Conservation (phyloP, 2,113 vertebrate genomes). For the Puntigrus tetrazona region DNA sequence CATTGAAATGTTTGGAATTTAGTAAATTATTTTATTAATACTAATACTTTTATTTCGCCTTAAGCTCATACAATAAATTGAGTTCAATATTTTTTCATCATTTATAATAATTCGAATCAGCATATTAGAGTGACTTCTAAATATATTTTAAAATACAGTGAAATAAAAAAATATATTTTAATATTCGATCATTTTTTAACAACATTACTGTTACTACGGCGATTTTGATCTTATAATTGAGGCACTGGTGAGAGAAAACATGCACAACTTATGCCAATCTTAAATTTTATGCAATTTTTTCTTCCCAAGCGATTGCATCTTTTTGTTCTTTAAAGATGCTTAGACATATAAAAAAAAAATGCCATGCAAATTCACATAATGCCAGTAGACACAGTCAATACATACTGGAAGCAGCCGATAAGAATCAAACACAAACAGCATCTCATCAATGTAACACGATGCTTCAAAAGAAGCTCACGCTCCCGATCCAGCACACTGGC, state of each 20-base stretch:
- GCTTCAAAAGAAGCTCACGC: neutral
- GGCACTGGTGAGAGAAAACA: neutral
- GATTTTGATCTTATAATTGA: neutral
- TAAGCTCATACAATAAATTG: neutral
- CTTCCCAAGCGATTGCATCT: neutral
- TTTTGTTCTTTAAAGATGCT: neutral
- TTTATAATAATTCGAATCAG: neutral
- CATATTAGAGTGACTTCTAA: neutral
- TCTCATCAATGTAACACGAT: slow-evolving; percentile 3
- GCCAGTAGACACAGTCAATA: too few species aligned
- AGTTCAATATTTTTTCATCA: too few species aligned
- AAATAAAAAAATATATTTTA: neutral
- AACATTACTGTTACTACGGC: neutral
- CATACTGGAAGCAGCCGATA: neutral
- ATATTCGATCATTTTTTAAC: neutral
- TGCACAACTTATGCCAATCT: neutral
- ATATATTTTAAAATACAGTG: neutral
- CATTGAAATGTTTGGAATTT: neutral
- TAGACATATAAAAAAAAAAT: too few species aligned
- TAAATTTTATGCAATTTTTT: neutral
- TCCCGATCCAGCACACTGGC: neutral
- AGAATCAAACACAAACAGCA: slow-evolving; percentile 14
- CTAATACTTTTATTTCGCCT: neutral
- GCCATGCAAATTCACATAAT: neutral
- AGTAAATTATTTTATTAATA: neutral